Evolutionary conservation across 2,888 invertebrate genomes (phyloP).

Genomic region (Trissolcus japonicus): DNA sequence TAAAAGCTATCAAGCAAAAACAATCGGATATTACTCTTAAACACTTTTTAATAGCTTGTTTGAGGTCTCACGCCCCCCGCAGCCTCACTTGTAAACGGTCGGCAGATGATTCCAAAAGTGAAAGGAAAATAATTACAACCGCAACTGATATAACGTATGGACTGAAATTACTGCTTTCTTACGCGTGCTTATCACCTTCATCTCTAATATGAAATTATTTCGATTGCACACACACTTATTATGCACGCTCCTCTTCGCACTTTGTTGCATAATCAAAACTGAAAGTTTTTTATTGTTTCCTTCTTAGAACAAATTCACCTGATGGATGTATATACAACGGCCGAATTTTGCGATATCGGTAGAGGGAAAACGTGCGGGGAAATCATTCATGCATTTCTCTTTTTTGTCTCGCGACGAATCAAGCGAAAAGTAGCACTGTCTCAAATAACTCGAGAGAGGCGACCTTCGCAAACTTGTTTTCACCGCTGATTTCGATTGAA

Average conservation of each 20-base stretch:
- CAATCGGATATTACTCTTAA: slow-evolving; percentile 1
- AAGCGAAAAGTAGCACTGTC: slow-evolving; percentile 52
- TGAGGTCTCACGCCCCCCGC: slow-evolving; percentile 15
- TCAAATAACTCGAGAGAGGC: slow-evolving; percentile 52
- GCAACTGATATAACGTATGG: slow-evolving; percentile 41
- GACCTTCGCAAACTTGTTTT: slow-evolving; percentile 56
- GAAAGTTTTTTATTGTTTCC: neutral
- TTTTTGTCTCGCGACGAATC: slow-evolving; percentile 52
- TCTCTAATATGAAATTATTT: slow-evolving; percentile 42
- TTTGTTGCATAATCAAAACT: slow-evolving; percentile 14
- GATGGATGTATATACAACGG: neutral
- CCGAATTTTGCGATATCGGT: neutral
- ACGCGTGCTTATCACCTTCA: slow-evolving; percentile 45
- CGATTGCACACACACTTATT: slow-evolving; percentile 36
- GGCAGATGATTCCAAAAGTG: slow-evolving; percentile 52
- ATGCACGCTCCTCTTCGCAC: slow-evolving; percentile 22
- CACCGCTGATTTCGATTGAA: slow-evolving; percentile 40
- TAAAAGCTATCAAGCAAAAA: neutral
- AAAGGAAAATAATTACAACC: slow-evolving; percentile 46
- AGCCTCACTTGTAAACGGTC: slow-evolving; percentile 37
- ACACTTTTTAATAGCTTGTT: slow-evolving; percentile 14
- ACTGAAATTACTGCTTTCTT: slow-evolving; percentile 48
- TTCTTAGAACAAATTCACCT: neutral
- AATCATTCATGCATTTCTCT: slow-evolving; percentile 32
- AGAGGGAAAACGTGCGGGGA: neutral